phyloP scores from a whole-genome alignment of 2,113 vertebrate species.

The Colaptes auratus region DNA sequence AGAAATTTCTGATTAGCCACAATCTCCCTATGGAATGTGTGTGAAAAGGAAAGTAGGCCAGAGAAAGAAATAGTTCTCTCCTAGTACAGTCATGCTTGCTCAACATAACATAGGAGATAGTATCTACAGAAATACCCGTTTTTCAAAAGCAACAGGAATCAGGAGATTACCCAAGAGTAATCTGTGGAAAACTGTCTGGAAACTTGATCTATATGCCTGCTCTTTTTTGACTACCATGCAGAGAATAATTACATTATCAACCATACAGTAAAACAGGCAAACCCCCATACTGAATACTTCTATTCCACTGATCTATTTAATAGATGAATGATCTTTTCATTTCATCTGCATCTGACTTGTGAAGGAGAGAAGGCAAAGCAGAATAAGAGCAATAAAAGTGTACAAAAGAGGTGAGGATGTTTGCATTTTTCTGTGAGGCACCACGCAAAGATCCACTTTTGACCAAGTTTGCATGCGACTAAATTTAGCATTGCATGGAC shows the following conservation, averaged over 20 bases:
- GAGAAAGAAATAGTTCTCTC: neutral
- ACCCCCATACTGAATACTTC: neutral
- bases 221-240: neutral
- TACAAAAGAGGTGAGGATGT: neutral
- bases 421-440: neutral
- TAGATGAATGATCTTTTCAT: neutral
- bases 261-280: neutral
- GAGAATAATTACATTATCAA: constrained; percentile 28
- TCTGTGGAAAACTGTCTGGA: constrained; percentile 13
- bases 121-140: constrained; percentile 1
- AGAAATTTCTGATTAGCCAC: neutral
- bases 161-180: neutral
- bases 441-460: neutral
- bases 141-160: constrained; percentile 18
- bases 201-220: neutral
- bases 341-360: neutral
- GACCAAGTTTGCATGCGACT: neutral
- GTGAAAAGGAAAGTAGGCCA: constrained; percentile 21
- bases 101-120: constrained; percentile 10
- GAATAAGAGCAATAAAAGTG: neutral
- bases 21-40: neutral
- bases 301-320: neutral
- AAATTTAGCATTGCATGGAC: neutral
- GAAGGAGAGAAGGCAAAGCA: neutral
- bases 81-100: neutral